These are phyloP conservation scores for Unio pictorum DNA, from an alignment of 2,888 invertebrate species.

Conservation along the genomic window DNA sequence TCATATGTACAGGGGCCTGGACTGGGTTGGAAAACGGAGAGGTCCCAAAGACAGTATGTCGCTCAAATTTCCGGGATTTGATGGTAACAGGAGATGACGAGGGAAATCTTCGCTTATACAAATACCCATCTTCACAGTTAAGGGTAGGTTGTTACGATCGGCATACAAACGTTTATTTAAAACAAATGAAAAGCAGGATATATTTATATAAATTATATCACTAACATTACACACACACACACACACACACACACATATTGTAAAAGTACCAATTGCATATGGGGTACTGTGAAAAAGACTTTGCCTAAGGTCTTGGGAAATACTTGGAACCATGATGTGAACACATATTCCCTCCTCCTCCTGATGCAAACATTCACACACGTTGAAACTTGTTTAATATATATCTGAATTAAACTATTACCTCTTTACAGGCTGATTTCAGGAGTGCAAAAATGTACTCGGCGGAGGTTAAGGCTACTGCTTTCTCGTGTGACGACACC, in stretches of 20 bases:
- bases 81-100: conserved; percentile 89
- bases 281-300: no score
- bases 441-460: conserved; percentile 91
- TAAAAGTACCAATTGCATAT: no score
- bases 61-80: conserved; percentile 78
- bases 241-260: no score
- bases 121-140: conserved; percentile 78
- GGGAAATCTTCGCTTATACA: conserved; percentile 88
- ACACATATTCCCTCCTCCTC: no score
- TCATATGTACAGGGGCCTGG: conserved; percentile 58
- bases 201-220: no score
- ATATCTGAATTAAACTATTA: background rate
- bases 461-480: conserved; percentile 83
- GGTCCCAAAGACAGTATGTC: conserved; percentile 48
- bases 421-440: conserved; percentile 77
- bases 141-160: conserved; percentile 19
- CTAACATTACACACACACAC: no score
- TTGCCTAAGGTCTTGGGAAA: no score
- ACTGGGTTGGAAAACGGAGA: conserved; percentile 56
- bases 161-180: no score
- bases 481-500: conserved; percentile 89
- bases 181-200: no score
- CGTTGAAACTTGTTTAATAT: background rate
- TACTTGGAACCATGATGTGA: no score
- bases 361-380: no score